phyloP scores from a whole-genome alignment of 2,113 vertebrate species.

The Mungos mungo region DNA sequence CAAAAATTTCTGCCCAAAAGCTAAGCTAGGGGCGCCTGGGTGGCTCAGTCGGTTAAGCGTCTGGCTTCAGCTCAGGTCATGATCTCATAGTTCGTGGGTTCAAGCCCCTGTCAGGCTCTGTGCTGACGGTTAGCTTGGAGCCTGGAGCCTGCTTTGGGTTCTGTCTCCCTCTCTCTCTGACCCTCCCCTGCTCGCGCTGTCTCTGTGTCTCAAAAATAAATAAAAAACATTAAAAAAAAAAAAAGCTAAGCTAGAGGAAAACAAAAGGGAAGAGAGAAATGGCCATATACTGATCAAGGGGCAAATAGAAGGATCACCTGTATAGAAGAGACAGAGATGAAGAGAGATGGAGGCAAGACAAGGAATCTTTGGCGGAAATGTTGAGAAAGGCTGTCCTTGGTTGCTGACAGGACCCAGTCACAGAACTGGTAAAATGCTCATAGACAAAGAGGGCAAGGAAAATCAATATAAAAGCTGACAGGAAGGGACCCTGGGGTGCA shows the following conservation, averaged over 20 bases:
- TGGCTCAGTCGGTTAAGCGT: too few relatives aligned
- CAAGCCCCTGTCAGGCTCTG: too few relatives aligned
- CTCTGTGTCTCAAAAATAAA: too few relatives aligned
- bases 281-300: background rate
- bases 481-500: background rate
- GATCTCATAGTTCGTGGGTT: too few relatives aligned
- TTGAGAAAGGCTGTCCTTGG: background rate
- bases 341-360: background rate
- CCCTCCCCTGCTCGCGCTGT: too few relatives aligned
- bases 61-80: too few relatives aligned
- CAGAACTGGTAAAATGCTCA: background rate
- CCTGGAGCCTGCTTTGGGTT: too few relatives aligned
- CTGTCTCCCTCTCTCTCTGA: too few relatives aligned
- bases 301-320: background rate
- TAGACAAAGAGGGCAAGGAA: constrained; percentile 32
- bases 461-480: background rate
- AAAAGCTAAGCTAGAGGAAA: background rate
- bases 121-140: too few relatives aligned
- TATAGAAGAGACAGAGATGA: background rate
- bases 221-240: too few relatives aligned
- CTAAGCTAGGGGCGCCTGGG: background rate
- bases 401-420: background rate
- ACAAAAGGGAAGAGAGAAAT: background rate
- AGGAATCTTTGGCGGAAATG: background rate
- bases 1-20: background rate